A percentile compares a stretch with the other conserved stretches of the same genome.
Evolutionary conservation across 2,113 vertebrate genomes (phyloP).

Genomic region (Psophia crepitans): DNA sequence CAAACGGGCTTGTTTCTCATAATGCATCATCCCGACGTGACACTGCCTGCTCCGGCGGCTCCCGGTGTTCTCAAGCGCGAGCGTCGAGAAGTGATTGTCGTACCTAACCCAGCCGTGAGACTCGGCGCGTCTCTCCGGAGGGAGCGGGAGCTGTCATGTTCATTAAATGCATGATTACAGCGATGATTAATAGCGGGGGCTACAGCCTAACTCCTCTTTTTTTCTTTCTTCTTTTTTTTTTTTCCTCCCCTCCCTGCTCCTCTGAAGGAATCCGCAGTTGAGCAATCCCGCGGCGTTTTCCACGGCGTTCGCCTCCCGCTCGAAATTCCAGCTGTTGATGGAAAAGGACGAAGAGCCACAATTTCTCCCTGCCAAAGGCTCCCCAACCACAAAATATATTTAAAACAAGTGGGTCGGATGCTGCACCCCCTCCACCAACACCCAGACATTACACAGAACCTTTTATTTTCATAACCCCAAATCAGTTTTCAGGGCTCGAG

Average conservation of each 20-base stretch:
- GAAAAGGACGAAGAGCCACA: neutral
- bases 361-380: neutral
- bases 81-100: neutral
- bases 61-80: neutral
- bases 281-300: neutral
- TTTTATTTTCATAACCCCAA: neutral
- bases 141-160: constrained; percentile 58
- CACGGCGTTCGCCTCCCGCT: accelerated
- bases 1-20: neutral
- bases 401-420: accelerated
- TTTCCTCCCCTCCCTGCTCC: constrained; percentile 1
- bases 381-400: neutral
- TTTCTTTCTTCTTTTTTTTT: constrained; percentile 27
- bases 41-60: neutral
- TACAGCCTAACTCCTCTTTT: constrained; percentile 26
- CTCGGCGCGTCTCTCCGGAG: constrained; percentile 9
- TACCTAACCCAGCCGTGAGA: neutral
- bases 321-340: neutral
- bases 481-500: neutral
- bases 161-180: constrained; percentile 71
- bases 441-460: accelerated
- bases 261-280: neutral
- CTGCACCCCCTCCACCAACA: neutral
- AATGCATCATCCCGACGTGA: neutral
- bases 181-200: constrained; percentile 65